Conservation (phyloP, 2,797 vertebrate species). For the Toxotes lorentzi region DNA sequence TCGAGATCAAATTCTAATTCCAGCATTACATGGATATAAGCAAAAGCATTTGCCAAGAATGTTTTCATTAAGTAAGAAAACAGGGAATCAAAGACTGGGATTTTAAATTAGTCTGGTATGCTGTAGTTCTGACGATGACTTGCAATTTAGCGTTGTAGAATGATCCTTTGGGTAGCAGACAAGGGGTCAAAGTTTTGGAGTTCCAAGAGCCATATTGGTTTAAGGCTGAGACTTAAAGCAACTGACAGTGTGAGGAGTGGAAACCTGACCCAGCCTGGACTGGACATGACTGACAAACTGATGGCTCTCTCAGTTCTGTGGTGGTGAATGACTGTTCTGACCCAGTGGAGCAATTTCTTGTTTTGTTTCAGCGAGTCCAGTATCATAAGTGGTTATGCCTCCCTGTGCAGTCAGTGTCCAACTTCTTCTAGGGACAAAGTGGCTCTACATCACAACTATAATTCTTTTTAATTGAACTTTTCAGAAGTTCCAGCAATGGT, state of each 20-base stretch:
- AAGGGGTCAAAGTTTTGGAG: neutral
- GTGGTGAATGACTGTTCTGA: neutral
- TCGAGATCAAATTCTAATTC: neutral
- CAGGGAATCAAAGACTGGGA: neutral
- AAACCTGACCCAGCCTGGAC: neutral
- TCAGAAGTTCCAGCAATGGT: constrained; percentile 15
- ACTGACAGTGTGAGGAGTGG: neutral
- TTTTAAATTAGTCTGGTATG: neutral
- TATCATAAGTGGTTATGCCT: neutral
- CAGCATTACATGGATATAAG: neutral
- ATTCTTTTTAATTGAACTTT: constrained; percentile 46
- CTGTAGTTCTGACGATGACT: neutral
- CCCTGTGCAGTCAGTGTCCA: constrained; percentile 2
- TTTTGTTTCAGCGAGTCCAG: neutral
- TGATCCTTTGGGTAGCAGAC: neutral
- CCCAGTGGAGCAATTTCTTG: neutral
- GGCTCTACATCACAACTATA: constrained; percentile 9
- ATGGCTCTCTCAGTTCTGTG: neutral
- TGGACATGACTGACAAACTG: neutral
- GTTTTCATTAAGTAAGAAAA: neutral
- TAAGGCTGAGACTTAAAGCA: neutral
- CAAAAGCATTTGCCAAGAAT: neutral
- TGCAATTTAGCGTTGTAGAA: neutral
- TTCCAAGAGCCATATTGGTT: neutral
- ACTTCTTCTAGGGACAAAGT: neutral